phyloP scores from a whole-genome alignment of 37 sponge, comb jelly and placozoan species.

The Ephydatia muelleri region DNA sequence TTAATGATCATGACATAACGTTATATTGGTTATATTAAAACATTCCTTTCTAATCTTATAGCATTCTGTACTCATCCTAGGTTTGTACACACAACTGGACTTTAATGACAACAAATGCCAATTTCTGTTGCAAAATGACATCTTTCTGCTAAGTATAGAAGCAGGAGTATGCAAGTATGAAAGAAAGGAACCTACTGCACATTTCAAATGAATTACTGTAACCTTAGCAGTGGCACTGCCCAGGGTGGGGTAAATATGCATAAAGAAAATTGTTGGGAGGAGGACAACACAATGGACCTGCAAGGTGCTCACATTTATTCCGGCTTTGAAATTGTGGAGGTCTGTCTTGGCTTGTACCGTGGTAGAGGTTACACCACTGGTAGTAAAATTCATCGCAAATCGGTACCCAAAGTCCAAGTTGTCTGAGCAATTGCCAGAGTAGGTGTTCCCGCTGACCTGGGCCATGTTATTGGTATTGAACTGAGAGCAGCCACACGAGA shows the following conservation, averaged over 20 bases:
- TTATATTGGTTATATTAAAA: no score
- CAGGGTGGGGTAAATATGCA: no score
- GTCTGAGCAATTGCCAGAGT: slow-evolving; percentile 15
- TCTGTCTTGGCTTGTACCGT: background rate
- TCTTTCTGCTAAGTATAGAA: background rate
- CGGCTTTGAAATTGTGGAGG: slow-evolving; percentile 15
- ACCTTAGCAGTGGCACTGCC: no score
- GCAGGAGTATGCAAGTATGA: background rate
- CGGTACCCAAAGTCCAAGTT: slow-evolving; percentile 23
- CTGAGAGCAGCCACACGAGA: slow-evolving; percentile 14
- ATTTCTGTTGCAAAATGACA: background rate
- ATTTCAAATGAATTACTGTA: no score
- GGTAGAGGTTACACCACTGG: background rate
- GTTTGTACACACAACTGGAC: slow-evolving; percentile 5
- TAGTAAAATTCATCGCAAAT: slow-evolving; percentile 27
- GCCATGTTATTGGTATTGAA: background rate
- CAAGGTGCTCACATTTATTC: slow-evolving; percentile 20
- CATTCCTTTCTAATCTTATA: slow-evolving; percentile 4
- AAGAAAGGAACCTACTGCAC: background rate
- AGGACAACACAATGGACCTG: background rate
- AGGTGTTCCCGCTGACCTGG: background rate
- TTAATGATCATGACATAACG: no score
- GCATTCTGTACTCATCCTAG: background rate
- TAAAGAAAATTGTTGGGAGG: no score
- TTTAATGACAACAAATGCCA: background rate